Conservation (phyloP, 1,140 invertebrate genomes). For the Gryllus bimaculatus region DNA sequence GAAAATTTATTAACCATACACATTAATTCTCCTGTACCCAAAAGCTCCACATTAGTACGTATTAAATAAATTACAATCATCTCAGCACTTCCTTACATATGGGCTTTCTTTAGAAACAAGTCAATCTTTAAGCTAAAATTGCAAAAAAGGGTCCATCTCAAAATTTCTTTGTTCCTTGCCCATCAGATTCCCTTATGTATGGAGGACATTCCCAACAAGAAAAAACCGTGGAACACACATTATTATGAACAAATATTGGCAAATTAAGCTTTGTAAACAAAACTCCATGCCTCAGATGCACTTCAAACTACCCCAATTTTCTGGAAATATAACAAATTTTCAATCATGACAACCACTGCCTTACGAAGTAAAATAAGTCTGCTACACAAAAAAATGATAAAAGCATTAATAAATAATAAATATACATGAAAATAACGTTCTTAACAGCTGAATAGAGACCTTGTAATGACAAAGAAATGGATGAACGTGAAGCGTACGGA, state of each 20-base stretch:
- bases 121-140: slow-evolving; percentile 54
- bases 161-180: slow-evolving; percentile 42
- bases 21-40: too few relatives aligned
- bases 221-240: slow-evolving; percentile 29
- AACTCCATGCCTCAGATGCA: slow-evolving; percentile 8
- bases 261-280: slow-evolving; percentile 22
- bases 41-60: too few relatives aligned
- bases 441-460: too few relatives aligned
- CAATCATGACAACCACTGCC: background rate
- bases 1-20: too few relatives aligned
- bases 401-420: too few relatives aligned
- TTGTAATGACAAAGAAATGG: too few relatives aligned
- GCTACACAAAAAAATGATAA: too few relatives aligned
- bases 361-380: too few relatives aligned
- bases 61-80: too few relatives aligned
- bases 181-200: slow-evolving; percentile 21
- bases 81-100: too few relatives aligned
- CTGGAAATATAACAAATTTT: slow-evolving; percentile 2
- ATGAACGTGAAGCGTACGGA: too few relatives aligned
- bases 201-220: slow-evolving; percentile 19
- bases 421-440: too few relatives aligned
- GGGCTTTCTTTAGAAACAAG: background rate
- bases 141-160: slow-evolving; percentile 60
- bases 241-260: slow-evolving; percentile 14
- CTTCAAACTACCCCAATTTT: background rate